phyloP scores from a whole-genome alignment of 1,140 invertebrate species.

The Leguminivora glycinivorella region DNA sequence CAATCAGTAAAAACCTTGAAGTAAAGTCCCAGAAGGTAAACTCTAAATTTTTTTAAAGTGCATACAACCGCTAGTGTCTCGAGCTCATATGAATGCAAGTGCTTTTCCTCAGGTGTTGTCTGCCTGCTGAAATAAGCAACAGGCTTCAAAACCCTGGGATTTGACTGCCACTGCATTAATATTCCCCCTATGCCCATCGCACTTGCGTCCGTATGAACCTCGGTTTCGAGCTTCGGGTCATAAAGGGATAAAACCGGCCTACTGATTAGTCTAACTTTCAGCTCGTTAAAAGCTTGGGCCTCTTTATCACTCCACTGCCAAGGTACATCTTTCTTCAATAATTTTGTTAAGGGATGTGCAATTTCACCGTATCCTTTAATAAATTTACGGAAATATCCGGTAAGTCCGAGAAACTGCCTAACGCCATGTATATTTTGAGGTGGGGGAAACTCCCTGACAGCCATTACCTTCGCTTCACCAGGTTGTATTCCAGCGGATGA shows the following conservation, averaged over 20 bases:
- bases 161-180: no score
- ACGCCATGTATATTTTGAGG: constrained; percentile 39
- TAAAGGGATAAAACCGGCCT: constrained; percentile 54
- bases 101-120: constrained; percentile 60
- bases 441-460: constrained; percentile 34
- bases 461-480: constrained; percentile 33
- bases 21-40: constrained; percentile 52
- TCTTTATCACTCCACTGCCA: constrained; percentile 48
- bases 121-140: constrained; percentile 43
- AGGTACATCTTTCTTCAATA: constrained; percentile 42
- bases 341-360: constrained; percentile 43
- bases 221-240: constrained; percentile 47
- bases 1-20: constrained; percentile 65
- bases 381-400: constrained; percentile 49
- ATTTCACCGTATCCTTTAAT: constrained; percentile 45
- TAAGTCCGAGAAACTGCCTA: constrained; percentile 38
- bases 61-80: constrained; percentile 51
- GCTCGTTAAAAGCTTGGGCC: constrained; percentile 28
- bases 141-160: no score
- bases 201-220: constrained; percentile 45
- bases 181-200: constrained; percentile 48
- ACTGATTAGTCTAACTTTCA: constrained; percentile 38
- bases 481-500: constrained; percentile 36
- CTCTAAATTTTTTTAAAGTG: constrained; percentile 46
- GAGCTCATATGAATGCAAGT: constrained; percentile 71